Conservation (phyloP, 2,888 invertebrate species). For the Drosophila eohydei region DNA sequence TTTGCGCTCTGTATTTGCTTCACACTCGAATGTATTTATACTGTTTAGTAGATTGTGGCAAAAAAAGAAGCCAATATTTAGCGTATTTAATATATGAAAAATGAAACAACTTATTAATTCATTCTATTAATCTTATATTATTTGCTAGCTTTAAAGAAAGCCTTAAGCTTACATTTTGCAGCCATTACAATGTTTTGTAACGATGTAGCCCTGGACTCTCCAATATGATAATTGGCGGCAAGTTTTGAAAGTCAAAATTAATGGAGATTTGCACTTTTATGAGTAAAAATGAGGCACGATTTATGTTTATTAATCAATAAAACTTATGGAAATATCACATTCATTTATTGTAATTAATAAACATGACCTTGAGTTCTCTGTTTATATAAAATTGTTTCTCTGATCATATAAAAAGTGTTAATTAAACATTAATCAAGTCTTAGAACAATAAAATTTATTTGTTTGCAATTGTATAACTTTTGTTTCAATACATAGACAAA, state of each 20-base stretch:
- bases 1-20: neutral
- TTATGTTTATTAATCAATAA: neutral
- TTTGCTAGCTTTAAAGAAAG: too few species aligned
- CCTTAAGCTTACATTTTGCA: neutral
- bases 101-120: neutral
- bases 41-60: neutral
- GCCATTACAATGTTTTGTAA: neutral
- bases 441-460: neutral
- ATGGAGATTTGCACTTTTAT: neutral
- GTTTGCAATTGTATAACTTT: neutral
- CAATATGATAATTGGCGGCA: neutral
- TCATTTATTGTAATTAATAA: too few species aligned
- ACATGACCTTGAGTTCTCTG: too few species aligned
- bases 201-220: constrained; percentile 4
- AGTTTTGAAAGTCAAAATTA: neutral
- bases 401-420: neutral
- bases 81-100: neutral
- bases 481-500: neutral
- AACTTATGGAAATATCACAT: too few species aligned
- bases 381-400: too few species aligned
- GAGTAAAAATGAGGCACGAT: neutral
- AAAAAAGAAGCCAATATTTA: neutral
- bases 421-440: neutral
- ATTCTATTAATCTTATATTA: neutral
- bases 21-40: neutral